These are phyloP conservation scores for Gymnothorax reevesii DNA, from an alignment of 2,797 vertebrate genomes.

Conservation along the genomic window DNA sequence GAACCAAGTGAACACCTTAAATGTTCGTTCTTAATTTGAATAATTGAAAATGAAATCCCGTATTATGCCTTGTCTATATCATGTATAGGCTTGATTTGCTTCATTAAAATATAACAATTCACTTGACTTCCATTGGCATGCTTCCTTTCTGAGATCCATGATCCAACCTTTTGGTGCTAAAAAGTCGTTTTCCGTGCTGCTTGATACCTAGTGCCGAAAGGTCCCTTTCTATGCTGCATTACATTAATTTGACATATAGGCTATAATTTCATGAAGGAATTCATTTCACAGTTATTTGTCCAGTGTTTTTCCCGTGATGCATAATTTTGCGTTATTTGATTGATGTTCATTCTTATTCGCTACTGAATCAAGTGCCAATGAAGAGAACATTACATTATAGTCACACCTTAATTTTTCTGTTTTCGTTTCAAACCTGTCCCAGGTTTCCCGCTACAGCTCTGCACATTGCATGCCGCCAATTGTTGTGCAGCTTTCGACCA, in stretches of 20 bases:
- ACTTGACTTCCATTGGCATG: not conserved
- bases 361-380: not conserved
- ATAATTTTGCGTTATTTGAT: no score
- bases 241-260: not conserved
- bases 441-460: slow-evolving; percentile 40
- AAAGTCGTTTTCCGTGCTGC: not conserved
- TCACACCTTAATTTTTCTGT: not conserved
- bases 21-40: not conserved
- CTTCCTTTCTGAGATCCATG: not conserved
- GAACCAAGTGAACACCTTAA: not conserved
- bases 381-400: not conserved
- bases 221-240: not conserved
- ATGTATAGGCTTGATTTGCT: not conserved
- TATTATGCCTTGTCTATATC: not conserved
- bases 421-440: slow-evolving; percentile 25
- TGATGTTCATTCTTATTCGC: not conserved
- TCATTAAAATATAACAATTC: not conserved
- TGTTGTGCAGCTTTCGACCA: slow-evolving; percentile 38
- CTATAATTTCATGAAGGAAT: not conserved
- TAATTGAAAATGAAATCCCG: not conserved
- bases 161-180: not conserved
- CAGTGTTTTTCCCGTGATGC: not conserved
- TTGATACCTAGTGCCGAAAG: not conserved
- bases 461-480: slow-evolving; percentile 37
- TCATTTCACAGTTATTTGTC: not conserved